A percentile compares a stretch with the other conserved stretches of the same genome.
Conservation (phyloP, 2,113 vertebrate genomes). For the Forbesichthys papilliferus region DNA sequence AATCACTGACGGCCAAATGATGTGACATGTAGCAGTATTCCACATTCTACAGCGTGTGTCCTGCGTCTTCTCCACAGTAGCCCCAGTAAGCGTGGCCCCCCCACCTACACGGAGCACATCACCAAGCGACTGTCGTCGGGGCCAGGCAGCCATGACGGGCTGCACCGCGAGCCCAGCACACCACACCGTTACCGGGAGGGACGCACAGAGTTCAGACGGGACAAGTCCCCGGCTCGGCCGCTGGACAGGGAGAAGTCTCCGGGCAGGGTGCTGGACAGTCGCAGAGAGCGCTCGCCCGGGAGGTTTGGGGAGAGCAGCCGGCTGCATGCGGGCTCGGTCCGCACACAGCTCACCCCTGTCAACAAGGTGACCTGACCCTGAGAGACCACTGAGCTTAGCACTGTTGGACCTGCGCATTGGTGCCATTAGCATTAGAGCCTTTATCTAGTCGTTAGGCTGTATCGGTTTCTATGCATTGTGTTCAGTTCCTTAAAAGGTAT, state of each 20-base stretch:
- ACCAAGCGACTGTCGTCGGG: constrained; percentile 92
- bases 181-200: constrained; percentile 96
- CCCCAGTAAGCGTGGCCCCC: constrained; percentile 95
- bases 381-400: neutral
- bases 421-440: no score
- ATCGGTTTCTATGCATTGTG: no score
- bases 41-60: no score
- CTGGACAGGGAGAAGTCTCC: constrained; percentile 97
- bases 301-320: constrained; percentile 91
- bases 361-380: constrained; percentile 84
- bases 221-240: constrained; percentile 93
- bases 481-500: no score
- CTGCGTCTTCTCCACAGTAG: constrained; percentile 73
- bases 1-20: no score
- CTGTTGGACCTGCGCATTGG: no score
- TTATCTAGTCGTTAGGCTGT: no score
- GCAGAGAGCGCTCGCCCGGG: constrained; percentile 91
- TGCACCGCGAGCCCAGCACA: constrained; percentile 94
- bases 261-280: constrained; percentile 88
- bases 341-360: constrained; percentile 92
- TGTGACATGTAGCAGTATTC: no score
- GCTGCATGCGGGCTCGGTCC: constrained; percentile 84
- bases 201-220: constrained; percentile 90
- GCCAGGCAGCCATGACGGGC: constrained; percentile 85
- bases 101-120: constrained; percentile 98